Conservation (phyloP, 2,797 vertebrate genomes). For the Helostoma temminkii region DNA sequence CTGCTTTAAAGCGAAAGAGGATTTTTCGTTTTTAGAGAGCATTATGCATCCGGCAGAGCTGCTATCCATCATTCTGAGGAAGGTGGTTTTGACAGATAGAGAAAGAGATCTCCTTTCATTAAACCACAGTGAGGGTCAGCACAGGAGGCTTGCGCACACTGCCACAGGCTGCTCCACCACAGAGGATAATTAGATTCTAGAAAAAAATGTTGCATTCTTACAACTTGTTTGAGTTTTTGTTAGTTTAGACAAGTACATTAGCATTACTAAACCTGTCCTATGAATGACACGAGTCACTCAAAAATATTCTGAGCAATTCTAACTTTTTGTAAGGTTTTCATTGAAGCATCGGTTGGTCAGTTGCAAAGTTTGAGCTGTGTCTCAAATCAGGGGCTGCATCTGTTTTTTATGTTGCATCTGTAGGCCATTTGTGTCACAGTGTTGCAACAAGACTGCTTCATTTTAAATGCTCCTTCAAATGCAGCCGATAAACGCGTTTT, state of each 20-base stretch:
- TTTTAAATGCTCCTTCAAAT: no score
- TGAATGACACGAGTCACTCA: neutral
- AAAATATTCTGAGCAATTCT: neutral
- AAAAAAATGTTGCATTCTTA: slow-evolving; percentile 3
- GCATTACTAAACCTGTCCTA: neutral
- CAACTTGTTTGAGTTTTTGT: slow-evolving; percentile 6
- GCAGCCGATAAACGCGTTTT: no score
- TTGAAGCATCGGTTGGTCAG: no score
- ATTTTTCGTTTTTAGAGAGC: slow-evolving; percentile 45
- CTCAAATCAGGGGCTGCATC: no score
- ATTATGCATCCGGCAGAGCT: slow-evolving; percentile 30
- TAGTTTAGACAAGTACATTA: neutral
- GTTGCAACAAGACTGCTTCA: no score
- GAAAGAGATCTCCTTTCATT: slow-evolving; percentile 59
- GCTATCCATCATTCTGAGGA: slow-evolving; percentile 46
- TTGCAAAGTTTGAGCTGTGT: no score
- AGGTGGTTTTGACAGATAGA: slow-evolving; percentile 51
- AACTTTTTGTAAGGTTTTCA: neutral
- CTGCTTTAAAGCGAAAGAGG: slow-evolving; percentile 47
- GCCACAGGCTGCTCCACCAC: neutral
- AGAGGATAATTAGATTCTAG: slow-evolving; percentile 22
- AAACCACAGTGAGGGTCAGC: neutral
- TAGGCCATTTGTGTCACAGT: no score
- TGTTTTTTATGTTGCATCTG: no score
- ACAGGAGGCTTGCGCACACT: slow-evolving; percentile 7